Evolutionary conservation across 1,140 invertebrate genomes (phyloP).

Genomic region (Macrosteles quadrilineatus): DNA sequence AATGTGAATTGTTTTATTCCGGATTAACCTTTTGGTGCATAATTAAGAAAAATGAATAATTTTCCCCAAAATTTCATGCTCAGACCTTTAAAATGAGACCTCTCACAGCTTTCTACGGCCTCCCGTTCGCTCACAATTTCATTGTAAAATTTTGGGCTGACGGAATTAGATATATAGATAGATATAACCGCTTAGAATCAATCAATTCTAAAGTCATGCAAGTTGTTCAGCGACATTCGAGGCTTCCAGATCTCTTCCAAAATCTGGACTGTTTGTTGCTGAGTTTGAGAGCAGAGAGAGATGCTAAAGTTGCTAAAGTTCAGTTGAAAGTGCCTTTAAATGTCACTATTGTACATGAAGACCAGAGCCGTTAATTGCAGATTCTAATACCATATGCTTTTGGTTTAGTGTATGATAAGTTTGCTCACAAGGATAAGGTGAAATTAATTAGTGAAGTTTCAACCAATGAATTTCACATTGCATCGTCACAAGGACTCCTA

Average conservation of each 20-base stretch:
- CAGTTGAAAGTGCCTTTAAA: constrained; percentile 2
- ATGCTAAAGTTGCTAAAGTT: constrained; percentile 13
- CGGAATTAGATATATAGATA: too few relatives aligned
- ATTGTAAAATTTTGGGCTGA: too few relatives aligned
- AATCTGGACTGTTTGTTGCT: constrained; percentile 12
- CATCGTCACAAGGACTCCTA: constrained; percentile 1
- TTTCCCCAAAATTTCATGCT: too few relatives aligned
- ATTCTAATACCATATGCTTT: constrained; percentile 1
- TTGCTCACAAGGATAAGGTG: background rate
- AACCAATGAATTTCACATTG: background rate
- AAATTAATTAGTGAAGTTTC: background rate
- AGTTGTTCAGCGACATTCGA: constrained; percentile 5
- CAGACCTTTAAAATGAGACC: too few relatives aligned
- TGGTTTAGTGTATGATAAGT: background rate
- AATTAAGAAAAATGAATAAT: too few relatives aligned
- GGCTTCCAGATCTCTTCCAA: constrained; percentile 1
- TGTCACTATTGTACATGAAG: background rate
- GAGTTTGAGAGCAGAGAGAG: constrained; percentile 20
- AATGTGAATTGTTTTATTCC: too few relatives aligned
- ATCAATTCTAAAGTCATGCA: constrained; percentile 22
- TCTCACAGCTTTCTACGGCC: too few relatives aligned
- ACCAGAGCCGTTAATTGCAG: background rate
- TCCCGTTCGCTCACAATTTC: too few relatives aligned
- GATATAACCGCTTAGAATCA: constrained; percentile 15
- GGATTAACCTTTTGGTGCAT: too few relatives aligned